Evolutionary conservation across 1,140 invertebrate species (phyloP), one percentile per base, ranked within the genome.

Genomic region (Brachionus asplanchnoidis): DNA sequence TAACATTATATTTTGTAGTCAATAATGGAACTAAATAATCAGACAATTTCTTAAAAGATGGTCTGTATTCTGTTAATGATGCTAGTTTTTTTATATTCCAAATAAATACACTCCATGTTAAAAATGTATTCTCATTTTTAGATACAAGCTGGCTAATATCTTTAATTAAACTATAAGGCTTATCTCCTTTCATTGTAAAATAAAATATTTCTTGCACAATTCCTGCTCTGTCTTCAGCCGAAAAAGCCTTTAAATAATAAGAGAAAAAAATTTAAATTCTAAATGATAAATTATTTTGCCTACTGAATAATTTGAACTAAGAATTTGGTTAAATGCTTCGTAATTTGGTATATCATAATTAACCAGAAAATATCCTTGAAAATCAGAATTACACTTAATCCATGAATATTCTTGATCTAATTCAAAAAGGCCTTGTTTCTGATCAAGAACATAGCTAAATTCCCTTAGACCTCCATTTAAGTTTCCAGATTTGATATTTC

Each of bases 391-490:
- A 50, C 80, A 83, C 36, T 83, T 83, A 1, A 83, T 83, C 80
- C 80, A 83, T 50, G 14, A 50, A 26, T 32, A 83, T 28, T 70
- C 28, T 36, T 50, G 11, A 32, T 80, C 46, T 6, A 80, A 65
- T 65, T 80, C 36, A 56, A 56, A 80, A 9, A 36, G 23, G 28
- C 36, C 26, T 17, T 80, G 23, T 56, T 80, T 80, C 60, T 80
- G 11, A 42, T 28, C 26, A 5, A 80, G 12, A 60, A 80, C 23
- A 28, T 40, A 80, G 9, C 89, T 88, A 86, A 85, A 85, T 88
- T 87, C 53, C 87, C 8, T 56, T 12, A 7, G 12, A 11, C 46
- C n/a, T 23, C 9, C 36, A 11, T 11, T 17, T 2, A 78, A 78
- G n/a, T 78, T 40, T 28, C 42, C 17, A 14, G 7, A 56, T 28